Percentiles rank a stretch among this genome's conserved stretches.
Evolutionary conservation across 2,888 invertebrate genomes (phyloP).

Genomic region (Endotricha flammealis): DNA sequence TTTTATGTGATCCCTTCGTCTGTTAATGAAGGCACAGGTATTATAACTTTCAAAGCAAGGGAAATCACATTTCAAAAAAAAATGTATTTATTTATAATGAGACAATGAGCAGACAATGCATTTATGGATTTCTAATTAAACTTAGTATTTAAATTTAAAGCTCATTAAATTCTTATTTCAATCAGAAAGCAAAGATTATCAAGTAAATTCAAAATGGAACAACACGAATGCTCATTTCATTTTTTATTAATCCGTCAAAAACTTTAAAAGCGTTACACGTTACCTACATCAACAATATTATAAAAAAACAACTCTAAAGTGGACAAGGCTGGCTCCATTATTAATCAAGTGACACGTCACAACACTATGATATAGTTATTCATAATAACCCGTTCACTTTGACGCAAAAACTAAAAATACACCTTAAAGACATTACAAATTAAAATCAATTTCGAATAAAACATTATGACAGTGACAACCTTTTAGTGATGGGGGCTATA

Average conservation of each 20-base stretch:
- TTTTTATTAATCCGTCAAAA: conserved; percentile 9
- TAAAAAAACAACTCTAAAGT: conserved; percentile 45
- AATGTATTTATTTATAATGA: no score
- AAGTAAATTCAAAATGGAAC: no score
- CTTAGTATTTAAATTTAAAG: no score
- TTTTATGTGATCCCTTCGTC: no score
- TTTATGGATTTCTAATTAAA: no score
- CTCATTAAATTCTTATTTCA: no score
- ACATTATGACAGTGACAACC: conserved; percentile 17
- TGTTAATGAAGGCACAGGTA: no score
- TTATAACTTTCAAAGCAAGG: no score
- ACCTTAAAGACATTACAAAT: conserved; percentile 14
- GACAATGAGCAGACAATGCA: no score
- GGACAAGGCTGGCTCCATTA: conserved; percentile 68
- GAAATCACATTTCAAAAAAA: no score
- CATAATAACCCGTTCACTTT: conserved; percentile 66
- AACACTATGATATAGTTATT: conserved; percentile 74
- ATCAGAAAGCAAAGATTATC: no score
- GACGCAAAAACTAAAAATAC: conserved; percentile 16
- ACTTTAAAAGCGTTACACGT: conserved; percentile 56
- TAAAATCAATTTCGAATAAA: background rate
- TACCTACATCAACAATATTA: conserved; percentile 54
- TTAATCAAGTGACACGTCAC: conserved; percentile 75
- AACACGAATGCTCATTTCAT: background rate
- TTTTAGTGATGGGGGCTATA: conserved; percentile 24